Base-by-base conservation (phyloP, 2,113 vertebrate species). In the Pseudopipra pipra region DNA sequence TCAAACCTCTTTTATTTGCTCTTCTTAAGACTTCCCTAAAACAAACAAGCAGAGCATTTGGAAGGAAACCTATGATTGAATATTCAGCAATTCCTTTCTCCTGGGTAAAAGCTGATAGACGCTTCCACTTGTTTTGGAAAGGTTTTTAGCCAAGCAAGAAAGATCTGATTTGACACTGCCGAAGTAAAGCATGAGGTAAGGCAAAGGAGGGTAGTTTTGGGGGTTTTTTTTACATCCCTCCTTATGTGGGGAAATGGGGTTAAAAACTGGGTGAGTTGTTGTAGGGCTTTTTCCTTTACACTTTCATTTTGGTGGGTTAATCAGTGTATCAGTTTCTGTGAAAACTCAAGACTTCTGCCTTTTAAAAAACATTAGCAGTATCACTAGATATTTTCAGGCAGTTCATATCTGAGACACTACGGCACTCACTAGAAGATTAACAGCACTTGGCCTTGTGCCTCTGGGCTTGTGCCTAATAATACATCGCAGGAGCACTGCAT, bases 1-100 rank as follows among this genome's bases (percentile, higher is more conserved):
- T 75, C 33, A 47, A 8, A 55, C 72, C 54, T 52, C 59, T 72
- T 67, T 72, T 44, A 39, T 73, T 88, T 81, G 52, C 44, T 54
- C 19, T 84, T 92, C 39, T 82, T 87, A 92, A 87, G 47, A 63
- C 54, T 95, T 81, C 72, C 52, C 46, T 92, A 72, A 86, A 93
- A 90, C 83, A 87, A 86, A 59, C 62, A 88, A 63, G 51, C 66
- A 79, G 71, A 76, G 51, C 54, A 12, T 70, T 87, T 85, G 74
- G 33, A 84, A 55, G 67, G 79, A 88, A 86, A 93, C 46, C 84
- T 80, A 1, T 13, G 47, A 30, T 1, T 92, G 86, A 84, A 85
- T 90, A 95, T 78, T 88, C 63, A 77, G 65, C 59, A 21, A 24
- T 91, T 73, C 35, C 12, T 73, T 81, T 77, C 47, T 66, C 72